Percentiles rank a stretch among this genome's conserved stretches.
phyloP scores from a whole-genome alignment of 2,113 vertebrate species.

The Dinomys branickii region DNA sequence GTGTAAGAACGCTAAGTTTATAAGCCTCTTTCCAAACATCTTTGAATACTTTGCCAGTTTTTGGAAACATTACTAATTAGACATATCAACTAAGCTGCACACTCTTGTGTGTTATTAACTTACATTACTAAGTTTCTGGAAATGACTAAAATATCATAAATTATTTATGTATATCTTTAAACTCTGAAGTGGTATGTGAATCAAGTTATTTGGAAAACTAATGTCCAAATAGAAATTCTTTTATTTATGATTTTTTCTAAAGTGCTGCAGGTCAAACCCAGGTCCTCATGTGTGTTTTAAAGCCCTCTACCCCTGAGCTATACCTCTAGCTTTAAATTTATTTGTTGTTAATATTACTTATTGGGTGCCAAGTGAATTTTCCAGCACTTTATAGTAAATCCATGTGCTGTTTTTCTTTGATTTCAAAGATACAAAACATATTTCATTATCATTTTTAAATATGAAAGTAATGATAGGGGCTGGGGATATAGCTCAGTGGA shows the following conservation, averaged over 20 bases:
- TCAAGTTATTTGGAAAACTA: neutral
- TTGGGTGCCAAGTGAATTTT: constrained; percentile 8
- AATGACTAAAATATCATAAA: constrained; percentile 7
- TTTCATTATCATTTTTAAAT: neutral
- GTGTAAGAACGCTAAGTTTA: constrained; percentile 23
- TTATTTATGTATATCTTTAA: neutral
- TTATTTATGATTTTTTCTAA: neutral
- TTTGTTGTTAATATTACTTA: constrained; percentile 31
- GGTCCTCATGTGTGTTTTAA: neutral
- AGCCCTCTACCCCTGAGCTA: neutral
- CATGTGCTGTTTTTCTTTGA: constrained; percentile 7
- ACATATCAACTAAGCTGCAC: neutral
- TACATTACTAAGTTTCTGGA: neutral
- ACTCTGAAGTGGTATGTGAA: neutral
- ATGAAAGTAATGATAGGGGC: constrained; percentile 47
- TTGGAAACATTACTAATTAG: neutral
- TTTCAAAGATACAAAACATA: constrained; percentile 19
- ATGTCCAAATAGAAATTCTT: neutral
- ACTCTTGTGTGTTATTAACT: neutral
- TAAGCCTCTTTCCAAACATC: neutral
- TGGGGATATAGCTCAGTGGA: no score
- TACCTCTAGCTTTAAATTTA: neutral
- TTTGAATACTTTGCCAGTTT: neutral
- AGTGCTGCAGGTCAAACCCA: neutral
- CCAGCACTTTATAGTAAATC: neutral